phyloP scores from a whole-genome alignment of 1,140 invertebrate genomes.

The Globodera rostochiensis region DNA sequence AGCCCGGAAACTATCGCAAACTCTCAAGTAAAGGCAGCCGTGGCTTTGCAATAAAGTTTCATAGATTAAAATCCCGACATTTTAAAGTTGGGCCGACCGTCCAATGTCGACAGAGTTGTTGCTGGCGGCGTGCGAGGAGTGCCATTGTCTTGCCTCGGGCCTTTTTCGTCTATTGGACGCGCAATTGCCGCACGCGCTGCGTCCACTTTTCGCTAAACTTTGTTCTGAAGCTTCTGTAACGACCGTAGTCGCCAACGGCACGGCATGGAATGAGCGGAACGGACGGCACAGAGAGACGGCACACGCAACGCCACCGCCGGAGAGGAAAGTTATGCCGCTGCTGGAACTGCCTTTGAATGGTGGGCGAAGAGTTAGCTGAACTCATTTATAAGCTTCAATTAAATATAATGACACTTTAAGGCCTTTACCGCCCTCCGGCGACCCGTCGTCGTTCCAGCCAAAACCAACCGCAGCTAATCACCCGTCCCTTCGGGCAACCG shows the following conservation, averaged over 20 bases:
- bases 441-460: conserved; percentile 30
- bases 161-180: conserved; percentile 57
- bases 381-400: too few relatives aligned
- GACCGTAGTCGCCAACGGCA: neutral
- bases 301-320: conserved; percentile 3
- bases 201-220: conserved; percentile 56
- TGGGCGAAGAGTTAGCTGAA: conserved; percentile 3
- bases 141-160: conserved; percentile 58
- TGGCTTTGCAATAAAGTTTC: neutral
- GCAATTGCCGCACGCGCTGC: conserved; percentile 53
- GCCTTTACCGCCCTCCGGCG: conserved; percentile 36
- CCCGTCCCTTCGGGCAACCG: conserved; percentile 12
- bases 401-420: neutral
- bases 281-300: conserved; percentile 10
- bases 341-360: conserved; percentile 25
- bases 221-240: conserved; percentile 31
- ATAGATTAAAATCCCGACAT: neutral
- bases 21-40: conserved; percentile 48
- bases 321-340: conserved; percentile 16
- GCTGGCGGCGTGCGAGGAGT: conserved; percentile 57
- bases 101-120: conserved; percentile 60
- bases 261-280: conserved; percentile 12
- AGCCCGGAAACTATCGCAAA: conserved; percentile 60
- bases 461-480: conserved; percentile 28
- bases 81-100: conserved; percentile 56